Evolutionary conservation across 2,888 invertebrate genomes (phyloP).

Genomic region (Hirtodrosophila cameraria): DNA sequence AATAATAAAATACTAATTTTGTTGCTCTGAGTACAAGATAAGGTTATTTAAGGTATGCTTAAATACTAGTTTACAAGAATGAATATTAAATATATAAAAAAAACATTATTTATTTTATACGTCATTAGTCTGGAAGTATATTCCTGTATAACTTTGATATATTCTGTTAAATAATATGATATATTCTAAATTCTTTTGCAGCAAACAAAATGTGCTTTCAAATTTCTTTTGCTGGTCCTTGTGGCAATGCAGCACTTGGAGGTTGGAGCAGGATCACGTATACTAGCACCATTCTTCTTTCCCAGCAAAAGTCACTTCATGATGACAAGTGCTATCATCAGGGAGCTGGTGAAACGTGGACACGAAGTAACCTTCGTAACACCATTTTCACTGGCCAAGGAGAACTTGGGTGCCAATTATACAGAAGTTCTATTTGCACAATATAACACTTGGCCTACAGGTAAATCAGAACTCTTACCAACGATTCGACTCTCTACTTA

Average conservation of each 20-base stretch:
- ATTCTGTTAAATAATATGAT: too few relatives aligned
- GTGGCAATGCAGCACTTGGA: slow-evolving; percentile 54
- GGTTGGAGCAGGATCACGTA: slow-evolving; percentile 69
- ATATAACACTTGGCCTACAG: slow-evolving; percentile 65
- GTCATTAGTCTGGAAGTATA: too few relatives aligned
- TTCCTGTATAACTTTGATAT: too few relatives aligned
- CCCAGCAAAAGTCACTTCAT: slow-evolving; percentile 84
- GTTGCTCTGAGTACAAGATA: too few relatives aligned
- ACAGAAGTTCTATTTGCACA: slow-evolving; percentile 70
- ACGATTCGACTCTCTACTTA: too few relatives aligned
- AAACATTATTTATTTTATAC: too few relatives aligned
- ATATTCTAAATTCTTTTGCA: too few relatives aligned
- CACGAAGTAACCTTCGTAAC: slow-evolving; percentile 83
- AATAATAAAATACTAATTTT: too few relatives aligned
- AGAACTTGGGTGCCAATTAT: slow-evolving; percentile 69
- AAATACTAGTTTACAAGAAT: too few relatives aligned
- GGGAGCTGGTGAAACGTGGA: slow-evolving; percentile 83
- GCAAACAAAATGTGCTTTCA: slow-evolving; percentile 15
- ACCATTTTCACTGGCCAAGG: slow-evolving; percentile 62
- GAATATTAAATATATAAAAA: too few relatives aligned
- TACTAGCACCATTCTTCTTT: slow-evolving; percentile 84
- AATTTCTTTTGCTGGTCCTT: slow-evolving; percentile 37
- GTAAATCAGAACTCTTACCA: slow-evolving; percentile 34
- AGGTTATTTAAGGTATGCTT: too few relatives aligned
- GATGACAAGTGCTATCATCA: slow-evolving; percentile 83